Base-by-base conservation (phyloP, 2,888 invertebrate genomes). In the Harpalus rufipes region DNA sequence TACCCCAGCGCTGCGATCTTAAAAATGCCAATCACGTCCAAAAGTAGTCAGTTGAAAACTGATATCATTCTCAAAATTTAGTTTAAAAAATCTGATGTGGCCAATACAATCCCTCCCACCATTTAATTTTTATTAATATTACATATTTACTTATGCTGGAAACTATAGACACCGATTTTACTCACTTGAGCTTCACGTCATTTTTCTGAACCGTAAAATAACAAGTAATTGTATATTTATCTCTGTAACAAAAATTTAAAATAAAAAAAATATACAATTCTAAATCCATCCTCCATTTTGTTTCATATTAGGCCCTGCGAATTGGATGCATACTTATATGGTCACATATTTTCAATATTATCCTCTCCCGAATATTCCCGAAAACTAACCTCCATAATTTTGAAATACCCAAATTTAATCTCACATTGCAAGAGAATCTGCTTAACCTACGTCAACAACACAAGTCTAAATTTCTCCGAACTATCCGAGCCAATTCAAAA, bases 251-350 rank as follows among this genome's bases (percentile, higher is more conserved):
- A 51, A 51, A 44, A 44, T 44, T 3, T 44, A 44, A 44, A 44
- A 44, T 10, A n/a, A 44, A 2, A 2, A 25, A 25, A 25, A 25
- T 25, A 25, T 2, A 25, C 1, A 25, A 25, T 25, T 25, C 1
- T 25, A 25, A 25, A n/a, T n/a, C n/a, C n/a, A n/a, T 44, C 7
- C 7, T 44, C 10, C 44, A 44, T 44, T 18, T 81, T 51, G 14
- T 78, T 81, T 32, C 44, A 10, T 74, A 96, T 21, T 25, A 96
- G 95, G 87, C 95, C 95, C 0, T 95, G 95, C 1, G 95, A 96
- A 86, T 88, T 96, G 87, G 97, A 97, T 90, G 96, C 96, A 0
- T 90, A 96, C n/a, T 93, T 96, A 1, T 96, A 93, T 89, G 96
- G 96, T 0, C 94, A 94, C 86, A 87, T 93, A 10, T 89, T 92